These are phyloP conservation scores for Dromococcyx pavoninus DNA, from an alignment of 2,797 vertebrate genomes.

Conservation along the genomic window DNA sequence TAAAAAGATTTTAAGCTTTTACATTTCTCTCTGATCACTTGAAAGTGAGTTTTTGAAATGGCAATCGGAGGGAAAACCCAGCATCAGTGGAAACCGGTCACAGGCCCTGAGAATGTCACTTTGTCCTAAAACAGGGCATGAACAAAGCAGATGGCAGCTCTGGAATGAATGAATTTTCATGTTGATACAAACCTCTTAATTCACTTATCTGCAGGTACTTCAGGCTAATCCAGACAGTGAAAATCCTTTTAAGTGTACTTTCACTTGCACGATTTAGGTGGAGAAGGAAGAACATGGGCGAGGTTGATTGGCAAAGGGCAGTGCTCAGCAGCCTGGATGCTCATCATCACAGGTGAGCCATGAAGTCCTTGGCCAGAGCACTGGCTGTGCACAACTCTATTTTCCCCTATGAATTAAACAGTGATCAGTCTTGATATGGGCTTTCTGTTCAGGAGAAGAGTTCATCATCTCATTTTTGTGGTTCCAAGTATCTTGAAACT, in stretches of 20 bases:
- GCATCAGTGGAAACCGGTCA: not conserved
- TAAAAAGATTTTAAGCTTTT: not conserved
- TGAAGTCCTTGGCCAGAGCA: not conserved
- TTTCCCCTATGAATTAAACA: not conserved
- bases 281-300: not conserved
- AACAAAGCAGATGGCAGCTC: not conserved
- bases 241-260: not conserved
- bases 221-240: not conserved
- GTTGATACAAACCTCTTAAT: not conserved
- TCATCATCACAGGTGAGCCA: not conserved
- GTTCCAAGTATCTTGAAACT: not conserved
- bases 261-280: accelerated
- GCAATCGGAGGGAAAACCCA: not conserved
- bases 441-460: not conserved
- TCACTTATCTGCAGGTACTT: not conserved
- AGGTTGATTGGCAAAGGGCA: not conserved
- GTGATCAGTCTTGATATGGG: not conserved
- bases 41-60: not conserved
- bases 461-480: not conserved
- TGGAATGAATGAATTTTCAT: not conserved
- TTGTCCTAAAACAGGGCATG: not conserved
- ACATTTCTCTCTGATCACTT: not conserved
- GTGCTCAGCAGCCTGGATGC: not conserved
- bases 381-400: not conserved
- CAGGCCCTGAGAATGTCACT: not conserved